Conservation (phyloP, 2,797 vertebrate genomes). For the Trachurus trachurus region DNA sequence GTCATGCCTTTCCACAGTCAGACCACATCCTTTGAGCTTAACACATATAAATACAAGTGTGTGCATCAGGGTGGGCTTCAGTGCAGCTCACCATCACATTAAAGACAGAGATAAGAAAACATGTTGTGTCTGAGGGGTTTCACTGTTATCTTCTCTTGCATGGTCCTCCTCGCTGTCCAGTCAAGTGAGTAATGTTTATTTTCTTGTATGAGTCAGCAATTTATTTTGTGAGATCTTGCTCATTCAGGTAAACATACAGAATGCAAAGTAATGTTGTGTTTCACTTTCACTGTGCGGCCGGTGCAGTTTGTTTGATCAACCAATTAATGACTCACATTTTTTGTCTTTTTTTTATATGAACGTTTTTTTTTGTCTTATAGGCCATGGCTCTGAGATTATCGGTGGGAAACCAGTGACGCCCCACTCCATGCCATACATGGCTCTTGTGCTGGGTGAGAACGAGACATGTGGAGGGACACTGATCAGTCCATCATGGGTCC, state of each 20-base stretch:
- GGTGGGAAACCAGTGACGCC: conserved; percentile 66
- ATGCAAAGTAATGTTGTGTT: background rate
- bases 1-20: conserved; percentile 29
- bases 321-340: background rate
- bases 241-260: background rate
- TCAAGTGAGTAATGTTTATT: conserved; percentile 57
- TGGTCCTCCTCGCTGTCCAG: conserved; percentile 36
- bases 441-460: conserved; percentile 17
- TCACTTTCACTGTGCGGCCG: background rate
- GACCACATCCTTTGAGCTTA: conserved; percentile 70
- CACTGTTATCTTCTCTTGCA: background rate
- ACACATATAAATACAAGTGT: conserved; percentile 52
- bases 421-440: conserved; percentile 81
- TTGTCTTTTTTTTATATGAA: background rate
- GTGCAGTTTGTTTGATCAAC: background rate
- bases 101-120: conserved; percentile 28
- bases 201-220: background rate
- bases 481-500: conserved; percentile 75
- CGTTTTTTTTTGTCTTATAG: conserved; percentile 55
- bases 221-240: background rate
- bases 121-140: conserved; percentile 45
- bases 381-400: conserved; percentile 76
- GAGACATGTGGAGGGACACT: conserved; percentile 70
- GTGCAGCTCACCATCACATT: background rate
- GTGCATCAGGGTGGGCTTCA: conserved; percentile 25